phyloP scores from a whole-genome alignment of 2,113 vertebrate species.

The Toxostoma redivivum region DNA sequence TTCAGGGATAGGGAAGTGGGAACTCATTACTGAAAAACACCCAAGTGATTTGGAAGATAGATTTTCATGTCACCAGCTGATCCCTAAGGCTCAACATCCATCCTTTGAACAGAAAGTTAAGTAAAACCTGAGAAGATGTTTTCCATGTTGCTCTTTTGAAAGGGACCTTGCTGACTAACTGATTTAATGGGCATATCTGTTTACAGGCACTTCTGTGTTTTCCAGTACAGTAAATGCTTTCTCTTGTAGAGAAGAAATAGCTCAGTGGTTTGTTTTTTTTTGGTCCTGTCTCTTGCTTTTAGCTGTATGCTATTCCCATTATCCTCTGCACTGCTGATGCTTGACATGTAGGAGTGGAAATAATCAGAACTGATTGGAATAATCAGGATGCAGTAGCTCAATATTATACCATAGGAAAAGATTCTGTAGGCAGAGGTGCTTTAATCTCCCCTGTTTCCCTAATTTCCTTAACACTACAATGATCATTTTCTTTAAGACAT shows the following conservation, averaged over 20 bases:
- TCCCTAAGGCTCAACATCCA: neutral
- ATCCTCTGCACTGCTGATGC: neutral
- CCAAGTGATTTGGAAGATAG: conserved; percentile 36
- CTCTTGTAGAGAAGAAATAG: neutral
- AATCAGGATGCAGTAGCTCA: neutral
- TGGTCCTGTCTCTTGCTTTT: neutral
- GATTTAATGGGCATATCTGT: neutral
- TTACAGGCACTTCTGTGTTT: neutral
- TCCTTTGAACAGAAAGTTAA: conserved; percentile 14
- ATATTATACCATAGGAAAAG: neutral
- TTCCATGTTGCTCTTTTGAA: neutral
- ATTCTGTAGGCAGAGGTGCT: neutral
- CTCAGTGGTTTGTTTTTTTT: neutral
- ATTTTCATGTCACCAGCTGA: conserved; percentile 39
- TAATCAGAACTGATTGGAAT: neutral
- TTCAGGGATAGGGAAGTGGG: neutral
- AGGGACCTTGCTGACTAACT: neutral
- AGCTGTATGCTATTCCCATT: neutral
- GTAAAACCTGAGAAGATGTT: conserved; percentile 32
- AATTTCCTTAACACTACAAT: neutral
- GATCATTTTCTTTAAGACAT: neutral
- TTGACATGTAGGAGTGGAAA: neutral
- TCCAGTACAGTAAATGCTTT: neutral
- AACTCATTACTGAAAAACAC: conserved; percentile 12
- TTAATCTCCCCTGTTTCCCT: neutral